Conservation (phyloP, 2,113 vertebrate species). For the Brachypodius melanocephalos region DNA sequence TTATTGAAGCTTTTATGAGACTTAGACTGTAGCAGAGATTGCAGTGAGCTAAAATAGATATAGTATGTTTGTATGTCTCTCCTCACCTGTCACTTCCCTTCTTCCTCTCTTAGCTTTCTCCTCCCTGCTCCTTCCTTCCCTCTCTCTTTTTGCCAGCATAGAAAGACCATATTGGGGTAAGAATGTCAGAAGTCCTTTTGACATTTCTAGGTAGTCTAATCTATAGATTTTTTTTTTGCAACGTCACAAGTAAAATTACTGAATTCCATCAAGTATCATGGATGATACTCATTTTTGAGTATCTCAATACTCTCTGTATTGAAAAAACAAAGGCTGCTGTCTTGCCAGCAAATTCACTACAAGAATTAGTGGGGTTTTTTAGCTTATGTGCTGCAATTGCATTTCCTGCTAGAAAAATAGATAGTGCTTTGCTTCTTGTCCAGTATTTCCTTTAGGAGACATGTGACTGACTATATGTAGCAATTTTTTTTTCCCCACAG, state of each 20-base stretch:
- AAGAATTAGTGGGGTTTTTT: neutral
- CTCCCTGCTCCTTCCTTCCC: rapidly evolving
- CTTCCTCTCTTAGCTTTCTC: neutral
- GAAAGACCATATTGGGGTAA: neutral
- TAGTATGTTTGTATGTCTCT: neutral
- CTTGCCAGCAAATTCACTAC: neutral
- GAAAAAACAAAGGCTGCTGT: neutral
- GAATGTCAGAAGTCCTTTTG: neutral
- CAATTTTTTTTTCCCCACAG: neutral
- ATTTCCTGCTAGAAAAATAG: neutral
- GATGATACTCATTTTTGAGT: neutral
- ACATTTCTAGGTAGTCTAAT: neutral
- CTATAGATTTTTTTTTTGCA: neutral
- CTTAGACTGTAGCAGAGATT: neutral
- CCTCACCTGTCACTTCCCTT: neutral
- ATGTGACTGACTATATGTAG: neutral
- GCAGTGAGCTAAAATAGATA: neutral
- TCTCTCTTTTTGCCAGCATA: neutral
- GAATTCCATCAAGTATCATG: neutral
- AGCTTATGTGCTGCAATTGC: neutral
- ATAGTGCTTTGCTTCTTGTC: neutral
- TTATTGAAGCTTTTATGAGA: neutral
- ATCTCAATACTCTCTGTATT: neutral
- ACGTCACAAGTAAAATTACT: neutral
- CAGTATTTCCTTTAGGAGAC: neutral